Evolutionary conservation across 1,140 invertebrate species (phyloP), one percentile per base, ranked within the genome.

Genomic region (Telenomus remus): DNA sequence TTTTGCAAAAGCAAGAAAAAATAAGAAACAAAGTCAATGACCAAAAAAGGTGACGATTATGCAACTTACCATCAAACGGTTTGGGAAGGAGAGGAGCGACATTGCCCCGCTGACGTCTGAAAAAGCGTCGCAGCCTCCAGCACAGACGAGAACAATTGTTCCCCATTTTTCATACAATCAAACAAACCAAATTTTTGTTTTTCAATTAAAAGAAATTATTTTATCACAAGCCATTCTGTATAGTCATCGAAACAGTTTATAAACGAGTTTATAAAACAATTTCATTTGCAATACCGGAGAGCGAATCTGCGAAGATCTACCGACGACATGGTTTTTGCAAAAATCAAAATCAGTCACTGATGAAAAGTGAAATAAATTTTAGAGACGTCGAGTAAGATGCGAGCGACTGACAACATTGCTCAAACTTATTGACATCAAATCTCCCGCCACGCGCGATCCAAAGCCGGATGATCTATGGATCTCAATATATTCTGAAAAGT

Each of bases 61-160:
- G n/a, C 37, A 39, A 39, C 49, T 60, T 69, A 69, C 65, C 59
- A 66, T 61, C 61, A 12, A 72, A 35, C n/a, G 79, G 79, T 34
- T 61, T 77, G 1, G 79, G 78, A 43, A 78, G 43, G 44, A 34
- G 19, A 6, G 72, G 72, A 13, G 79, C 60, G 35, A 78, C 44
- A 16, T 77, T 77, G 12, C 59, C 43, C 12, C 48, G 12, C 0
- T 19, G 63, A 16, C 47, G 57, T 33, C 57, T 60, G 12, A 80
- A 77, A 15, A 80, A n/a, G 8, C 39, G 53, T 50, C 71, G 59
- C 10, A 79, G 55, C 51, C 65, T 78, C 11, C 12, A 61, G 19
- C 78, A 80, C 12, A 47, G 60, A n/a, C 46, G 55, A 42, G 74
- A 79, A 63, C 74, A 82, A 53, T 69, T 76, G 57, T 80, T 82